Evolutionary conservation across 2,113 vertebrate genomes (phyloP), one percentile per base, ranked within the genome.

Genomic region (Symphodus melops): DNA sequence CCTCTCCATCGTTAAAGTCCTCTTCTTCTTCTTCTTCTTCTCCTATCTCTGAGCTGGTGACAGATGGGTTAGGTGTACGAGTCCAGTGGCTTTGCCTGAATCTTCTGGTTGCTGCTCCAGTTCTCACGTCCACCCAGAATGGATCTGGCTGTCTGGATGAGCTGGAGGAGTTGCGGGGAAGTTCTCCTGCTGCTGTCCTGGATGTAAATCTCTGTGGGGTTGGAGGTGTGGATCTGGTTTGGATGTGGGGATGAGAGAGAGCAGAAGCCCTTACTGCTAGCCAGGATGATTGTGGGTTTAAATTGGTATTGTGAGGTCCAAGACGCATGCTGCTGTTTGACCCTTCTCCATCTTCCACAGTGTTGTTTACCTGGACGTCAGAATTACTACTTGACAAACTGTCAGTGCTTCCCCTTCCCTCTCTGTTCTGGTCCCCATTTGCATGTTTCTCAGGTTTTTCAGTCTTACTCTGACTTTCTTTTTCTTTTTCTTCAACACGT

Each of bases 1-100:
- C 86, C 58, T 95, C 93, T 81, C 89, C 89, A 93, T 94, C 88
- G 81, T 95, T 85, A 87, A 93, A 83, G 5, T 94, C 86, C 71
- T 95, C 80, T 83, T 94, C 83, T 3, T 55, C 55, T 21, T 59
- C 63, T 19, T 67, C 83, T 16, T 72, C 81, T 5, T 67, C 78
- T 55, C 73, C 76, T 3, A 75, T 49, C 56, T 91, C 88, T 10
- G 84, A 83, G 77, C 70, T 76, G 49, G 72, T 77, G 20, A 75
- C 58, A 68, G 81, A 74, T 14, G 60, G 52, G 49, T 63, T 25
- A 17, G 53, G 73, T 4, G 72, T 49, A 51, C 42, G 72, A 56
- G 65, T 16, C 9, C 9, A 59, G 13, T 33, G 64, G 42, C 9
- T 72, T 75, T 48, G 80, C 0, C 36, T 66, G 0, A 51, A 37